Base-by-base conservation (phyloP, 2,888 invertebrate genomes). In the Drosophila nr. perissopoda region DNA sequence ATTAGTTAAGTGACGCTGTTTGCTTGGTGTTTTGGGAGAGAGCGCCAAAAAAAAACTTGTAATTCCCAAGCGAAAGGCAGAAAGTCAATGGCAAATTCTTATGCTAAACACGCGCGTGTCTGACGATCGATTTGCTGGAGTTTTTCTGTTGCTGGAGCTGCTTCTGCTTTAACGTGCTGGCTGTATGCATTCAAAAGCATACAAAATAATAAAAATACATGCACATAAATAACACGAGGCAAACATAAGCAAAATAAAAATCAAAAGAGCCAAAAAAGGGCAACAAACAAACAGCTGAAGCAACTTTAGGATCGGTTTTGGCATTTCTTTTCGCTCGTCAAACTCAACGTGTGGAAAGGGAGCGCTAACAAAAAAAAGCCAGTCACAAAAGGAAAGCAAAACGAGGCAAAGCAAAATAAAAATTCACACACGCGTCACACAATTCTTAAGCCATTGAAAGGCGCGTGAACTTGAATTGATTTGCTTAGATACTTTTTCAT, bases 391-490 rank as follows among this genome's bases (percentile, higher is more conserved):
- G 53, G 65, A 81, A 81, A 82, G 76, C 66, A 51, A 68, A 60
- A 58, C 66, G 52, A 66, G 11, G 36, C 51, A 74, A 49, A 40
- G 36, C 57, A 57, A 72, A 61, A 65, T 51, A 58, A 62, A 79
- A 75, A 72, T 86, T 83, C 76, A 81, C 70, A 83, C 84, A 83
- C 79, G 87, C 81, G 76, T 71, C 74, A 11, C 72, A 34, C 74
- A 74, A 68, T 79, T 72, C 76, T 56, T 67, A 60, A 76, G 79
- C 71, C 74, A 66, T 71, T 70, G 73, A 66, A 70, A 80, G 75
- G 70, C 69, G 87, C 89, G 81, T 85, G 88, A 86, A 86, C 89
- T 86, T 89, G 88, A 86, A 86, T 89, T 86, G 88, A 86, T 89
- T 89, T 89, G 89, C 77, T 85, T 74, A 76, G 81, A 82, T 74